Percentiles rank a stretch among this genome's conserved stretches.
Evolutionary conservation across 1,140 invertebrate genomes (phyloP).

Genomic region (Rhyzopertha dominica): DNA sequence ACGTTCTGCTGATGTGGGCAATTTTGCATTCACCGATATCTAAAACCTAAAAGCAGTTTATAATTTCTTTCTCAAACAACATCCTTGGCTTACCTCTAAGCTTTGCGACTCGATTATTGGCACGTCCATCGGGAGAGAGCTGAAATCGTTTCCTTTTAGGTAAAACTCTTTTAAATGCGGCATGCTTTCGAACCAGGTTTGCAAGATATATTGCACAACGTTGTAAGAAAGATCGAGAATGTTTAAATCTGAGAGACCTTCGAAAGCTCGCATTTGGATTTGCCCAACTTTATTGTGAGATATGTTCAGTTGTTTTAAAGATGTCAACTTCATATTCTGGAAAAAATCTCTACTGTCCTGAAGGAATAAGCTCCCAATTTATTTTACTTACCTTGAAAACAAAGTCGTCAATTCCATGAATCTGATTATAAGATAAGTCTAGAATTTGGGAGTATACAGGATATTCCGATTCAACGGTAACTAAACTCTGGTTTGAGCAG

Average conservation of each 20-base stretch:
- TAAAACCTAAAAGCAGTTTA: constrained; percentile 45
- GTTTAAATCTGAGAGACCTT: constrained; percentile 25
- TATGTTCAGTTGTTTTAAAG: constrained; percentile 30
- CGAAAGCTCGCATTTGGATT: constrained; percentile 29
- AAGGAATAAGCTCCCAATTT: neutral
- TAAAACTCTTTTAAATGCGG: constrained; percentile 24
- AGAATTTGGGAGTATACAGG: constrained; percentile 48
- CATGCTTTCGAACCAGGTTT: constrained; percentile 26
- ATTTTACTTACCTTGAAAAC: constrained; percentile 49
- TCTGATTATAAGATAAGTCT: constrained; percentile 48
- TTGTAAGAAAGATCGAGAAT: constrained; percentile 34
- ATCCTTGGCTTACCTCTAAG: constrained; percentile 21
- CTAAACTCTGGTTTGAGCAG: constrained; percentile 49
- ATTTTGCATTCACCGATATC: constrained; percentile 50
- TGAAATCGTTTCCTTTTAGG: constrained; percentile 29
- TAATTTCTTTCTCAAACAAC: neutral
- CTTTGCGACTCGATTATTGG: constrained; percentile 18
- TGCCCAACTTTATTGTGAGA: constrained; percentile 28
- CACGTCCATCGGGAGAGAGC: constrained; percentile 16
- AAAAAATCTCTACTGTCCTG: constrained; percentile 11
- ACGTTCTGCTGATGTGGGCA: constrained; percentile 43
- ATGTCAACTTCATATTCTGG: constrained; percentile 25
- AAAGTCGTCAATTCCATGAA: constrained; percentile 49
- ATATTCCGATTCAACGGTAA: constrained; percentile 47
- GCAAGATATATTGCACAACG: constrained; percentile 24